Base-by-base conservation (phyloP, 2,888 invertebrate species). In the Drosophila histrio region DNA sequence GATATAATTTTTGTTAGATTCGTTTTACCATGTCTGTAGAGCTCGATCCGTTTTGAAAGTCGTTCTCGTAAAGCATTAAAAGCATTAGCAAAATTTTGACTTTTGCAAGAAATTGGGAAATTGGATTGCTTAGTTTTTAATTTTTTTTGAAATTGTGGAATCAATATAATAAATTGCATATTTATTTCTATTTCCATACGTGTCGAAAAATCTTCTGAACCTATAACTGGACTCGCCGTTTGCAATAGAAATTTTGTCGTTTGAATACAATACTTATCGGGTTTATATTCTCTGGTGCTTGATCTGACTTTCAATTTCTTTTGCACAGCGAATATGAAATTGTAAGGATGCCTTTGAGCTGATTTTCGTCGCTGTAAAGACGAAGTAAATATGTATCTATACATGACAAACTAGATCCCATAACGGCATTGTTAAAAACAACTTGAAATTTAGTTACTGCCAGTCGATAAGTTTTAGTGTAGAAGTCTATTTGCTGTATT, bases 271-370 rank as follows among this genome's bases (percentile, higher is more conserved):
- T 53, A 30, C 11, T 13, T 21, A 41, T 44, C 22, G 13, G 9
- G 9, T n/a, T 8, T 17, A 0, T n/a, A 11, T 1, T 22, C 15
- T 13, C 6, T 22, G 24, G n/a, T n/a, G n/a, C n/a, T n/a, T n/a
- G n/a, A n/a, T 13, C 7, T 15, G 0, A 5, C 17, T 32, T 32
- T 54, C 0, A 30, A 9, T 44, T 54, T 54, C 21, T 32, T 43
- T 43, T 32, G 54, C 8, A 54, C 32, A 8, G 54, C 54, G 8
- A 17, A 32, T 17, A 54, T 43, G 17, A 54, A 54, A 44, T 54
- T 54, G n/a, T 44, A 54, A 3, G 43, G 54, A 34, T 22, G 21
- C 7, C 13, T 53, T 30, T 53, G 15, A 36, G 17, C n/a, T 9
- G 50, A 38, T 38, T 28, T 52, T n/a, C 26, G 38, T 9, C 50